Evolutionary conservation across 2,888 invertebrate genomes (phyloP).

Genomic region (Leptothorax acervorum): DNA sequence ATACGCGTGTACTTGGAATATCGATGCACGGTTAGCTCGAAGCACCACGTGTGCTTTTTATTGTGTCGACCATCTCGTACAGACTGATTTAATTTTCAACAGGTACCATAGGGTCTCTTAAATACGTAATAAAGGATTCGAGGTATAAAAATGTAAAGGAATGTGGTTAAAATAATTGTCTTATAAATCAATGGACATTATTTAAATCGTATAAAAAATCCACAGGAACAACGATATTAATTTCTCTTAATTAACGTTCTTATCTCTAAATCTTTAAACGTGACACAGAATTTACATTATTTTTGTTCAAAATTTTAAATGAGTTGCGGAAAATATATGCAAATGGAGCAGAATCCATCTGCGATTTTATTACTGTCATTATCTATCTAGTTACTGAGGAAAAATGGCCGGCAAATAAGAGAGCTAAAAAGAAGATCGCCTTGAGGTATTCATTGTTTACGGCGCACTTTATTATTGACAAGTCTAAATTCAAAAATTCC

Average conservation of each 20-base stretch:
- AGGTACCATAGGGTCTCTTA: background rate
- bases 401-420: conserved; percentile 6
- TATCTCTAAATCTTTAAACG: no score
- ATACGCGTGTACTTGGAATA: conserved; percentile 29
- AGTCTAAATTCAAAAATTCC: background rate
- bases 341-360: background rate
- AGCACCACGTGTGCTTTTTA: background rate
- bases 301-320: background rate
- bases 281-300: no score
- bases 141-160: background rate
- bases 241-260: background rate
- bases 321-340: background rate
- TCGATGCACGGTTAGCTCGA: background rate
- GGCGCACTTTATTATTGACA: background rate
- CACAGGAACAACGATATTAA: background rate
- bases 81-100: background rate
- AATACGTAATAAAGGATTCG: no score
- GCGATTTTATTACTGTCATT: background rate
- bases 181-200: background rate
- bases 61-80: background rate
- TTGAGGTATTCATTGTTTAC: background rate
- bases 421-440: conserved; percentile 27
- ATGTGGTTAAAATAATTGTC: background rate
- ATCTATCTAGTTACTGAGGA: background rate
- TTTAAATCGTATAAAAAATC: background rate